A percentile compares a stretch with the other conserved stretches of the same genome.
Conservation (phyloP, 2,888 invertebrate genomes). For the Cheilosia scutellata region DNA sequence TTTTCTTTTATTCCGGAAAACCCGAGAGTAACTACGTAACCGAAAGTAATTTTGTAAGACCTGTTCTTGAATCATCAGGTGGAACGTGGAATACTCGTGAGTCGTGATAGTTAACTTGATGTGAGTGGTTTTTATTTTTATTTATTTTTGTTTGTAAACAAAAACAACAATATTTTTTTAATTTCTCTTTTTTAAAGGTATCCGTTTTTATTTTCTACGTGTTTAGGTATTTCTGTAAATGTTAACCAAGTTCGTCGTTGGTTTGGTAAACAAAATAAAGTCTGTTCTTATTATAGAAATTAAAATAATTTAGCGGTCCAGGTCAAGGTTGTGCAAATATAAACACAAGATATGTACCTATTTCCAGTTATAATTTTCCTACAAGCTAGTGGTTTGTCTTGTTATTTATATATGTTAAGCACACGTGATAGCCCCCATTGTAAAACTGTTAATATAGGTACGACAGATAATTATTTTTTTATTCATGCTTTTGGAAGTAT, state of each 20-base stretch:
- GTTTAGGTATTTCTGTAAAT: too few relatives aligned
- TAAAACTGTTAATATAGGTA: too few relatives aligned
- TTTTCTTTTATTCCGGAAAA: conserved; percentile 33
- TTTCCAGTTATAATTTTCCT: neutral
- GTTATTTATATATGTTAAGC: too few relatives aligned
- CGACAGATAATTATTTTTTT: too few relatives aligned
- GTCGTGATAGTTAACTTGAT: conserved; percentile 18
- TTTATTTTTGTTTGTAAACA: neutral
- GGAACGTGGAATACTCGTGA: conserved; percentile 43
- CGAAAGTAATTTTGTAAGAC: conserved; percentile 26
- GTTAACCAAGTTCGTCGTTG: neutral
- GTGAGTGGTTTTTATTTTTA: conserved; percentile 34
- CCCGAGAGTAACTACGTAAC: conserved; percentile 15
- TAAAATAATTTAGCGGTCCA: neutral
- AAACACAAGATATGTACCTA: neutral
- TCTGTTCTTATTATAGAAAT: neutral
- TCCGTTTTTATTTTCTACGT: neutral
- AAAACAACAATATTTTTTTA: neutral
- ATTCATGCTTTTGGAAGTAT: too few relatives aligned
- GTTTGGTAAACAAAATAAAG: neutral
- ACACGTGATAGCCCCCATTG: too few relatives aligned
- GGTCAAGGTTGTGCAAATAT: conserved; percentile 1
- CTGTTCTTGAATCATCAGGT: conserved; percentile 68
- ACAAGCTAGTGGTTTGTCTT: neutral
- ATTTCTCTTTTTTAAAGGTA: neutral